Evolutionary conservation across 2,888 invertebrate genomes (phyloP).

Genomic region (Cabera pusaria): DNA sequence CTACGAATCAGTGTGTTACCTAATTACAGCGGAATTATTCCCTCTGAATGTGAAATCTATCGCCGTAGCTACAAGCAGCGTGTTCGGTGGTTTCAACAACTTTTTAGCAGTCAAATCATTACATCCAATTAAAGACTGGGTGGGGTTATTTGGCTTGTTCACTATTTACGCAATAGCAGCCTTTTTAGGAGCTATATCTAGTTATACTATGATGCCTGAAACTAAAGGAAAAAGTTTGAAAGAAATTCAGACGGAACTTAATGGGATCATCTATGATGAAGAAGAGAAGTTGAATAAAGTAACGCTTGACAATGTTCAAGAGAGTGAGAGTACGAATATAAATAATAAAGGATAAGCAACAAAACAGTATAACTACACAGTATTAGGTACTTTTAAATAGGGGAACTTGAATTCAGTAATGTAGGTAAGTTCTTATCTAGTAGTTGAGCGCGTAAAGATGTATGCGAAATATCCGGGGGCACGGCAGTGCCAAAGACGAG

Average conservation of each 20-base stretch:
- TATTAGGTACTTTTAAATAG: too few species aligned
- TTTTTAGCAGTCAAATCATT: slow-evolving; percentile 76
- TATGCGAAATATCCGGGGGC: too few species aligned
- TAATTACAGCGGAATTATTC: slow-evolving; percentile 80
- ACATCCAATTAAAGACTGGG: slow-evolving; percentile 65
- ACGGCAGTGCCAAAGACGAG: too few species aligned
- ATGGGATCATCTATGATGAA: slow-evolving; percentile 50
- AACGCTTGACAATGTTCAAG: too few species aligned
- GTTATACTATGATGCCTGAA: slow-evolving; percentile 72
- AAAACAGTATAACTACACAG: too few species aligned
- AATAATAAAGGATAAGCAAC: too few species aligned
- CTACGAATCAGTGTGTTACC: slow-evolving; percentile 69
- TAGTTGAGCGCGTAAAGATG: too few species aligned
- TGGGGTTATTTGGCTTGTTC: slow-evolving; percentile 75
- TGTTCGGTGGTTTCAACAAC: slow-evolving; percentile 67
- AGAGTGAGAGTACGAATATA: too few species aligned
- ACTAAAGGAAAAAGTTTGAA: slow-evolving; percentile 81
- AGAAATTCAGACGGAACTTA: slow-evolving; percentile 78
- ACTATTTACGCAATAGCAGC: slow-evolving; percentile 67
- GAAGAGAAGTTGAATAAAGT: slow-evolving; percentile 34
- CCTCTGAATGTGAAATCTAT: slow-evolving; percentile 81
- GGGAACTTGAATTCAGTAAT: too few species aligned
- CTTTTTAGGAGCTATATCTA: slow-evolving; percentile 67
- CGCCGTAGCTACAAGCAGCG: slow-evolving; percentile 71
- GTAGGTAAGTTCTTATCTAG: too few species aligned